Evolutionary conservation across 2,113 vertebrate genomes (phyloP).

Genomic region (Crotalus helleri): DNA sequence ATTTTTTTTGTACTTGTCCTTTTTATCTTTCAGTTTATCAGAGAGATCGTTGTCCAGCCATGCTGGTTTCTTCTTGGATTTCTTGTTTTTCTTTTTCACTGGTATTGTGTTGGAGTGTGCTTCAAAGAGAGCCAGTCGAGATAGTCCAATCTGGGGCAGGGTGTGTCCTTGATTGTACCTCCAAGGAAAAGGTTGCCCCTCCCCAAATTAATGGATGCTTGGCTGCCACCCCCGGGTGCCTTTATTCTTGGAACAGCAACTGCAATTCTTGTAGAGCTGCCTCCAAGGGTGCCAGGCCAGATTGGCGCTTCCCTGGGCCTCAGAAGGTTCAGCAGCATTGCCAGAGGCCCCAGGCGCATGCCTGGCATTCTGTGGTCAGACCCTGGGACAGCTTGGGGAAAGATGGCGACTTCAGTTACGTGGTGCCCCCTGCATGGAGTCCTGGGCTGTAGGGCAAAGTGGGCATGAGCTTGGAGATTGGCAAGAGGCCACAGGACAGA

Average conservation of each 20-base stretch:
- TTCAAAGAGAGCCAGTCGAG: too few species aligned
- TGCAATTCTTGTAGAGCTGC: too few species aligned
- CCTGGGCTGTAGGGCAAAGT: background rate
- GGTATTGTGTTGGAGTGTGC: too few species aligned
- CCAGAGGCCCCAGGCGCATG: background rate
- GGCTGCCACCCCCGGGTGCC: background rate
- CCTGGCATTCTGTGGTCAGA: background rate
- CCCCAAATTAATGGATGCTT: background rate
- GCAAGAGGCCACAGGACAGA: background rate
- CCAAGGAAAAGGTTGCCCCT: background rate
- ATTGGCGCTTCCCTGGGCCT: background rate
- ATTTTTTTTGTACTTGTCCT: too few species aligned
- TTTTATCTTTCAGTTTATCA: too few species aligned
- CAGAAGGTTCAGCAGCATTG: background rate
- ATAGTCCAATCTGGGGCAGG: too few species aligned
- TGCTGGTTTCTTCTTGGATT: too few species aligned
- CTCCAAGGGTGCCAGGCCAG: background rate
- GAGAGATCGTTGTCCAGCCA: too few species aligned
- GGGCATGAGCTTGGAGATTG: background rate
- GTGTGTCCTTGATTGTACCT: background rate
- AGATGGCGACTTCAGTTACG: background rate
- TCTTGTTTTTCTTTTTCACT: too few species aligned
- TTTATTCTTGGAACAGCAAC: background rate
- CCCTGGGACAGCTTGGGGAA: background rate
- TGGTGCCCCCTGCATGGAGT: background rate